Conservation (phyloP, 2,113 vertebrate species). For the Haliaeetus leucogaster region DNA sequence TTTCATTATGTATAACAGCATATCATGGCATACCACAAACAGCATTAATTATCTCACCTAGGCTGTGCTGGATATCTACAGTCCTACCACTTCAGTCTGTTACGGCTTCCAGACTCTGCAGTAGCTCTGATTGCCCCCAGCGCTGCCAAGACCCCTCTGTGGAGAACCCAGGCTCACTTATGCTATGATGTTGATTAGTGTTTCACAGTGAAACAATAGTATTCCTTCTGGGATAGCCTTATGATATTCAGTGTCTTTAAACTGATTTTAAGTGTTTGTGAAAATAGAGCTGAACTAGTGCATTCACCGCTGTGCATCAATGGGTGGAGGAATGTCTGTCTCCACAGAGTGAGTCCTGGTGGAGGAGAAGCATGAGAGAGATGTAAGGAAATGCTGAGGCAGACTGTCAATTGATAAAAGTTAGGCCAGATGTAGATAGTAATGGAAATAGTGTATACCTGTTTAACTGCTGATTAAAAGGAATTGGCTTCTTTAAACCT, state of each 20-base stretch:
- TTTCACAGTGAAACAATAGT: not conserved
- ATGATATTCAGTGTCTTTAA: not conserved
- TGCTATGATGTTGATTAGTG: not conserved
- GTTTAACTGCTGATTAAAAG: not conserved
- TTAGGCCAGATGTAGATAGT: not conserved
- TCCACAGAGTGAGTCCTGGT: not conserved
- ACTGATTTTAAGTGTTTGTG: not conserved
- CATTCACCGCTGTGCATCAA: rapidly evolving
- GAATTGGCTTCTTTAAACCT: not conserved
- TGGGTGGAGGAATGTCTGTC: not conserved
- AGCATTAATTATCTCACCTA: not conserved
- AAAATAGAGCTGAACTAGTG: not conserved
- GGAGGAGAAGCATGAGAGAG: not conserved
- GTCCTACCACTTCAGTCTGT: not conserved
- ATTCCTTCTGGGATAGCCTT: not conserved
- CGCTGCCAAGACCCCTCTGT: not conserved
- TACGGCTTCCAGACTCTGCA: not conserved
- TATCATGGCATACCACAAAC: not conserved
- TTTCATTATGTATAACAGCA: not conserved
- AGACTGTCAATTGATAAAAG: not conserved
- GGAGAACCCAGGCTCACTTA: not conserved
- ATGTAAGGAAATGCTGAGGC: not conserved
- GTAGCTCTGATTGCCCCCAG: not conserved
- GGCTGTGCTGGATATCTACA: not conserved
- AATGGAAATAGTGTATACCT: not conserved